phyloP scores from a whole-genome alignment of 2,888 invertebrate species.

The Drosophila lutescens region DNA sequence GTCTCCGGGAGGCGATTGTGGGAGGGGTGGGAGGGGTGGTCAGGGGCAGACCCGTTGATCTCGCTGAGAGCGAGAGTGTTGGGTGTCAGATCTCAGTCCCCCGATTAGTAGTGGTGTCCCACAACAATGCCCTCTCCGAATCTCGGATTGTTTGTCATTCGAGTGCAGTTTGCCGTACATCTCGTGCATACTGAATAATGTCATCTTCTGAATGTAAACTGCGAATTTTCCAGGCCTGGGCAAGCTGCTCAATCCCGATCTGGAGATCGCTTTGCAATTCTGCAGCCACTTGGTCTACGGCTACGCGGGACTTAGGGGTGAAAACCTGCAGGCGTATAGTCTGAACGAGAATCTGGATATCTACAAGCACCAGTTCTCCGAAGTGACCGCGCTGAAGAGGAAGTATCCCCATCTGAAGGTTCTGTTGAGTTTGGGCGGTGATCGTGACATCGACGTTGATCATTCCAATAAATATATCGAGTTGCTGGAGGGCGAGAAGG shows the following conservation, averaged over 20 bases:
- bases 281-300: conserved; percentile 93
- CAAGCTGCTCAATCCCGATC: conserved; percentile 89
- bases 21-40: too few relatives aligned
- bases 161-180: conserved; percentile 26
- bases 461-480: conserved; percentile 89
- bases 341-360: conserved; percentile 90
- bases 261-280: conserved; percentile 90
- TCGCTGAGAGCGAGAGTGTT: conserved; percentile 22
- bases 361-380: conserved; percentile 89
- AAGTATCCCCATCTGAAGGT: conserved; percentile 89
- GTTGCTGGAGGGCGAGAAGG: conserved; percentile 89
- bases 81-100: conserved; percentile 15
- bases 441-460: conserved; percentile 87
- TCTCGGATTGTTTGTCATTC: conserved; percentile 30
- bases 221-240: conserved; percentile 88
- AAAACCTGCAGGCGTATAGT: conserved; percentile 88
- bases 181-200: conserved; percentile 14
- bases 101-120: conserved; percentile 10
- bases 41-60: conserved; percentile 13
- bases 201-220: conserved; percentile 52
- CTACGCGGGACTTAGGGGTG: conserved; percentile 89
- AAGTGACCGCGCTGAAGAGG: conserved; percentile 89
- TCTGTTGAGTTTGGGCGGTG: conserved; percentile 91
- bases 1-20: conserved; percentile 24
- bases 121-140: conserved; percentile 16